phyloP scores from a whole-genome alignment of 1,140 invertebrate species.

The Lepidostoma basale region DNA sequence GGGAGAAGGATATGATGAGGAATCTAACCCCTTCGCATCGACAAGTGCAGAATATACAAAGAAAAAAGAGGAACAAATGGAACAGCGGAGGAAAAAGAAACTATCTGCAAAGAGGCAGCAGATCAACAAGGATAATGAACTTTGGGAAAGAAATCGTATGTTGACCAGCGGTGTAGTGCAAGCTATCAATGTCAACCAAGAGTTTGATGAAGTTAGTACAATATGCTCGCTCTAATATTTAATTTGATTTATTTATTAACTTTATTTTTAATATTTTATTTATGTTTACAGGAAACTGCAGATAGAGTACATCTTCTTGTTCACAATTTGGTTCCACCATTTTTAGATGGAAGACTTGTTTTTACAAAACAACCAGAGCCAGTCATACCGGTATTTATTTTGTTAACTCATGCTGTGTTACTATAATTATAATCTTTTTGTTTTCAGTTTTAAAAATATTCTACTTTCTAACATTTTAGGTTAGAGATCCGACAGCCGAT shows the following conservation, averaged over 20 bases:
- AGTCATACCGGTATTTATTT: constrained; percentile 76
- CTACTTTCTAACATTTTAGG: constrained; percentile 53
- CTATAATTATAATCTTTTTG: not conserved
- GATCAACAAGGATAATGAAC: constrained; percentile 96
- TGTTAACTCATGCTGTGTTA: not conserved
- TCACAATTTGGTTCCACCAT: constrained; percentile 98
- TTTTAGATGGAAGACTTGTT: constrained; percentile 97
- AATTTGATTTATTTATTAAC: not conserved
- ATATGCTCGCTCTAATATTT: not conserved
- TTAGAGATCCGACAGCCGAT: constrained; percentile 94
- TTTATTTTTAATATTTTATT: constrained; percentile 17
- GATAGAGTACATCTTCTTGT: constrained; percentile 94
- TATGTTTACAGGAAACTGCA: constrained; percentile 72
- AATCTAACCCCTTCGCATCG: constrained; percentile 89
- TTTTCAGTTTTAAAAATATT: not conserved
- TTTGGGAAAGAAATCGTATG: constrained; percentile 99
- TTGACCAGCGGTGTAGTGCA: constrained; percentile 94
- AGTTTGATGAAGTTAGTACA: constrained; percentile 80
- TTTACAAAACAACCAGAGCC: constrained; percentile 99
- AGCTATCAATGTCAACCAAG: constrained; percentile 87
- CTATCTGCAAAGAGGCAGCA: constrained; percentile 94
- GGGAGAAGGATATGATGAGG: constrained; percentile 92
- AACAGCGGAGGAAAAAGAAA: constrained; percentile 87
- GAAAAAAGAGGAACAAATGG: constrained; percentile 90
- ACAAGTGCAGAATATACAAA: constrained; percentile 89